Conservation (phyloP, 2,113 vertebrate species). For the Dinomys branickii region DNA sequence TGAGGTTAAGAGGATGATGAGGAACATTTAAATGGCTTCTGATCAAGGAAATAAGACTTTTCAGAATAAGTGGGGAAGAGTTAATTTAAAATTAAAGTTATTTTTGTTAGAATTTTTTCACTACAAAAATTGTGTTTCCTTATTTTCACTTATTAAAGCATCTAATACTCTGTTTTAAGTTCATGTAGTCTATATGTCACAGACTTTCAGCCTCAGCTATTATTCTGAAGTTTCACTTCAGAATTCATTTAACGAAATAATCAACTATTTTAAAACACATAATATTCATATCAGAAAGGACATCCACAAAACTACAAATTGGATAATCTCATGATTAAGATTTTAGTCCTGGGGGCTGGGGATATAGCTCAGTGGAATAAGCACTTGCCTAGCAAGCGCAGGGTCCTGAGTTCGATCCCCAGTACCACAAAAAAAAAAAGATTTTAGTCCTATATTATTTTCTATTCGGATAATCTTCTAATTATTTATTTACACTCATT, state of each 20-base stretch:
- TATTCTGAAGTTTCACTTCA: background rate
- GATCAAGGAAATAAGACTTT: background rate
- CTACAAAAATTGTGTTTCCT: background rate
- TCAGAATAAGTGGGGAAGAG: background rate
- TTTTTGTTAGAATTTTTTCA: background rate
- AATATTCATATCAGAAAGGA: background rate
- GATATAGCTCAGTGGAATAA: too few species aligned
- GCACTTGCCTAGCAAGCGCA: too few species aligned
- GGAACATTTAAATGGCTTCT: background rate
- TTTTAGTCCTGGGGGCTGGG: too few species aligned
- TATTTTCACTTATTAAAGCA: slow-evolving; percentile 4
- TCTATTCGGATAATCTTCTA: background rate
- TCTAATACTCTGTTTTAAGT: background rate
- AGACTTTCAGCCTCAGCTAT: background rate
- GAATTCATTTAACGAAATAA: slow-evolving; percentile 1
- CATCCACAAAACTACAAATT: background rate
- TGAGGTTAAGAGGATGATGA: background rate
- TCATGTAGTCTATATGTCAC: background rate
- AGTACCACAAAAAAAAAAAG: too few species aligned
- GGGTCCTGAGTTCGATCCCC: too few species aligned
- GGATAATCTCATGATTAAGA: background rate
- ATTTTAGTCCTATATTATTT: background rate
- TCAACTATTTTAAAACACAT: background rate
- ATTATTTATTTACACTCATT: background rate
- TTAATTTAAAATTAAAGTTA: slow-evolving; percentile 7